Conservation (phyloP, 2,113 vertebrate species). For the Leiothrix lutea region DNA sequence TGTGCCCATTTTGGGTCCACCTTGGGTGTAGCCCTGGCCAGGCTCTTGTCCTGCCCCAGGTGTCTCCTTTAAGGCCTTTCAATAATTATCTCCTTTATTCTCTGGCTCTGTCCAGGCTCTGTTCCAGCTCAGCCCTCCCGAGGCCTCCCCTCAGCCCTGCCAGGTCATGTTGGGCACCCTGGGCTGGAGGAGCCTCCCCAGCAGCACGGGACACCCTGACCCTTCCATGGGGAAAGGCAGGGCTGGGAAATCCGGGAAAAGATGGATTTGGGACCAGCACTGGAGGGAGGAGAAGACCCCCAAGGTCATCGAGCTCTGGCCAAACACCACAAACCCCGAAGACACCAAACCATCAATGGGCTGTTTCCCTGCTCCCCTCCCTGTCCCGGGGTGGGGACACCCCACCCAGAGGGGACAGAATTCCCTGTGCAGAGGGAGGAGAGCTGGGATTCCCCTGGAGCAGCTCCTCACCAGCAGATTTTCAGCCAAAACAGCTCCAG, state of each 20-base stretch:
- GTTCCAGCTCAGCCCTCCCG: neutral
- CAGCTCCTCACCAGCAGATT: rapidly evolving
- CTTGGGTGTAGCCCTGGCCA: neutral
- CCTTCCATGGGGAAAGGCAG: rapidly evolving
- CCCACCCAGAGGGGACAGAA: neutral
- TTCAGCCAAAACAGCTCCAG: neutral
- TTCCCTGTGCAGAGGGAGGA: neutral
- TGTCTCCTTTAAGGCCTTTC: neutral
- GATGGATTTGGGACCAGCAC: rapidly evolving
- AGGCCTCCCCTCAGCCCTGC: neutral
- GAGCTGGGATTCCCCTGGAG: neutral
- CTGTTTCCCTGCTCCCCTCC: rapidly evolving
- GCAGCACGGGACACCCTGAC: neutral
- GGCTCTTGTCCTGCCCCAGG: neutral
- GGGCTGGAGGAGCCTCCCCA: neutral
- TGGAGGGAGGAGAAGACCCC: neutral
- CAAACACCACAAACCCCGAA: rapidly evolving
- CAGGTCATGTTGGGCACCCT: too few relatives aligned
- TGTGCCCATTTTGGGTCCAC: neutral
- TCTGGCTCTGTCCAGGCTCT: neutral
- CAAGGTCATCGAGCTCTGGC: rapidly evolving
- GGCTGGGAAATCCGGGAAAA: rapidly evolving
- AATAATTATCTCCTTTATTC: neutral
- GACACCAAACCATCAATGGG: rapidly evolving
- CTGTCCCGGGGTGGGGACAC: neutral